phyloP scores from a whole-genome alignment of 2,888 invertebrate genomes.

The Nemotelus nigrinus region DNA sequence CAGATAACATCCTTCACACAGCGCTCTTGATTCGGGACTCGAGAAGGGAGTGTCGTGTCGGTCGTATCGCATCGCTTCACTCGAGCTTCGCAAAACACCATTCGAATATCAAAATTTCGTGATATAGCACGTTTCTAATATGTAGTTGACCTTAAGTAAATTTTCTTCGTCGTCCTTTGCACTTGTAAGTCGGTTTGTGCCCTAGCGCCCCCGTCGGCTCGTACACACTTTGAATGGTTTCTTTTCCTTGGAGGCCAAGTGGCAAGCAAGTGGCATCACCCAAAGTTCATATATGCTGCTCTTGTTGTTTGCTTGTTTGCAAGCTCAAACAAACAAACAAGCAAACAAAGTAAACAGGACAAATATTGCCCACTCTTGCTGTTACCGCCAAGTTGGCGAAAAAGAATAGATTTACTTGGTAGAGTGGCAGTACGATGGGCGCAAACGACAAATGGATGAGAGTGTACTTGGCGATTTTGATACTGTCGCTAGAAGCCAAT shows the following conservation, averaged over 20 bases:
- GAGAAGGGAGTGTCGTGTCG: constrained; percentile 1
- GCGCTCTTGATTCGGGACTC: neutral
- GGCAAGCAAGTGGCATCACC: constrained; percentile 45
- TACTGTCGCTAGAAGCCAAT: neutral
- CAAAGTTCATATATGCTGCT: constrained; percentile 45
- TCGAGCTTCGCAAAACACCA: constrained; percentile 36
- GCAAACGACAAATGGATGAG: constrained; percentile 12
- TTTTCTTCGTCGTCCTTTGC: constrained; percentile 46
- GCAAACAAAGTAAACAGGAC: constrained; percentile 43
- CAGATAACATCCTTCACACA: constrained; percentile 27
- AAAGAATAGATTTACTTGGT: constrained; percentile 1
- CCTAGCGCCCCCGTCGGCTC: neutral
- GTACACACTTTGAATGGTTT: constrained; percentile 13
- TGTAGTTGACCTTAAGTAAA: constrained; percentile 51
- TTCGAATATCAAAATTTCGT: constrained; percentile 50
- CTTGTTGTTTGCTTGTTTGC: constrained; percentile 49
- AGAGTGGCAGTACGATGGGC: constrained; percentile 9
- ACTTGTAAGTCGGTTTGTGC: constrained; percentile 8
- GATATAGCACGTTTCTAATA: constrained; percentile 52
- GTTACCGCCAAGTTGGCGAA: constrained; percentile 18
- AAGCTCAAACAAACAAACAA: constrained; percentile 50
- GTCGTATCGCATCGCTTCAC: constrained; percentile 16
- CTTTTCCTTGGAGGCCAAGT: constrained; percentile 33
- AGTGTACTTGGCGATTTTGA: constrained; percentile 7
- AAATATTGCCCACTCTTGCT: constrained; percentile 42